phyloP scores from a whole-genome alignment of 2,888 invertebrate species.

The Polydrusus tereticollis region DNA sequence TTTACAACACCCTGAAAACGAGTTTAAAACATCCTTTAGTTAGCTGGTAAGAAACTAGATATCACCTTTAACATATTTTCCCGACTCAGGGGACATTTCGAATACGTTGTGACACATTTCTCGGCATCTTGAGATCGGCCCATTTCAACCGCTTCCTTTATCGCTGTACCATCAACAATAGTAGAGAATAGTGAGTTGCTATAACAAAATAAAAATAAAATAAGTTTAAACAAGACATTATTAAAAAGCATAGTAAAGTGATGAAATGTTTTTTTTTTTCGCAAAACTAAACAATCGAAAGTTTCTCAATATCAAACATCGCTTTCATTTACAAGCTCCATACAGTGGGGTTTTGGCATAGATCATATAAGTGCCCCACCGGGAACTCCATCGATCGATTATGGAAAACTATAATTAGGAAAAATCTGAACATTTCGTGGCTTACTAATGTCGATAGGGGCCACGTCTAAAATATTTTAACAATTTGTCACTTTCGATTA shows the following conservation, averaged over 20 bases:
- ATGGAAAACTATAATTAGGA: too few species aligned
- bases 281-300: too few species aligned
- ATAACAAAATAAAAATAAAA: conserved; percentile 56
- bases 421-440: too few species aligned
- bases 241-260: background rate
- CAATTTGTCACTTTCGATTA: too few species aligned
- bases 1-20: background rate
- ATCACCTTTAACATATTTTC: conserved; percentile 77
- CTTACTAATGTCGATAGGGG: too few species aligned
- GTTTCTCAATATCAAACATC: too few species aligned
- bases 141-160: conserved; percentile 78
- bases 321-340: too few species aligned
- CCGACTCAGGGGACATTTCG: conserved; percentile 78
- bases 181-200: conserved; percentile 79
- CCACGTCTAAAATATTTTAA: too few species aligned
- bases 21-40: conserved; percentile 41
- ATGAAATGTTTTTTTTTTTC: too few species aligned
- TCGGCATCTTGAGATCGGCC: conserved; percentile 72
- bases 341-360: too few species aligned
- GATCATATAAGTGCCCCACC: too few species aligned
- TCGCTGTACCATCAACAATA: conserved; percentile 78
- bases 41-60: conserved; percentile 74
- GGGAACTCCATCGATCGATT: too few species aligned
- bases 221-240: conserved; percentile 19
- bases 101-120: conserved; percentile 72